These are phyloP conservation scores for Poecile atricapillus DNA, from an alignment of 2,113 vertebrate genomes.

Conservation along the genomic window DNA sequence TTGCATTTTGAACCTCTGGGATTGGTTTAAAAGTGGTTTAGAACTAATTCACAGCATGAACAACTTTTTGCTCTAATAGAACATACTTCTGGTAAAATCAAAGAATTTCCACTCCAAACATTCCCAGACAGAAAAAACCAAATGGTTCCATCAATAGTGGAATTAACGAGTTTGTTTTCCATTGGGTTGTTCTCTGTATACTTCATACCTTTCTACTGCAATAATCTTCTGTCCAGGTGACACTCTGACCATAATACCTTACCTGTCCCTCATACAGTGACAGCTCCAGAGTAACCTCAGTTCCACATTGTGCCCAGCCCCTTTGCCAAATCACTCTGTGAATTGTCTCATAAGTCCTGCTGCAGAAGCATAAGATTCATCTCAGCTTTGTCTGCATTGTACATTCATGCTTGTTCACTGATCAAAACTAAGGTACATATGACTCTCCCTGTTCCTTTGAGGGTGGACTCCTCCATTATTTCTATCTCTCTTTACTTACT, in stretches of 20 bases:
- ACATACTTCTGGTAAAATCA: neutral
- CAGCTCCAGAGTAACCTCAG: neutral
- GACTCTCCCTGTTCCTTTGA: neutral
- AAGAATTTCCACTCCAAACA: neutral
- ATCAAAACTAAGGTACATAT: rapidly evolving
- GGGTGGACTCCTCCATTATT: neutral
- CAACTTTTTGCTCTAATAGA: neutral
- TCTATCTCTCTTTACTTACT: neutral
- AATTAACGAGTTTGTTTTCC: neutral
- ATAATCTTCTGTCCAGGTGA: neutral
- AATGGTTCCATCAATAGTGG: neutral
- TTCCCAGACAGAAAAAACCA: neutral
- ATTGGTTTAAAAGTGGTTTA: neutral
- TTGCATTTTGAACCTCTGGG: neutral
- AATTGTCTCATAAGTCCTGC: neutral
- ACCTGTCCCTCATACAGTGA: neutral
- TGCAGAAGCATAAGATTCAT: neutral
- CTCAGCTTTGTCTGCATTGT: neutral
- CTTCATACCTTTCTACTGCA: neutral
- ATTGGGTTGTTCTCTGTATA: neutral
- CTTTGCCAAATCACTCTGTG: neutral
- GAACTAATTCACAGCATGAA: neutral
- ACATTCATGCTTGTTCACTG: neutral
- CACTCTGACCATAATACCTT: neutral
- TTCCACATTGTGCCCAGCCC: neutral